Percentiles rank a stretch among this genome's conserved stretches.
Conservation (phyloP, 1,140 invertebrate species). For the Panagrolaimus sp. region DNA sequence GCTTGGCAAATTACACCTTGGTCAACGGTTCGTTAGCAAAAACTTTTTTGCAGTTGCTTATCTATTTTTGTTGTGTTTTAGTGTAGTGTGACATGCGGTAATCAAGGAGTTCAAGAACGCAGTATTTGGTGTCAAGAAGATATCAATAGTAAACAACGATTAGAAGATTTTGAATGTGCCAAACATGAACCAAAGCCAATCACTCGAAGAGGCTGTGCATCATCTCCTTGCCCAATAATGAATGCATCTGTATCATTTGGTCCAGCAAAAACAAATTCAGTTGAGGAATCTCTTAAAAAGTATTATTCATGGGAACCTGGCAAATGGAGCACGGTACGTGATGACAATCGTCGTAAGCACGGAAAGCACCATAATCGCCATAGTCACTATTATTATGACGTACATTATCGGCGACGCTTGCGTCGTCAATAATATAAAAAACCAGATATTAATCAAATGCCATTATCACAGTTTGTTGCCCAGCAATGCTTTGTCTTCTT, state of each 20-base stretch:
- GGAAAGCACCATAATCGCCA: background rate
- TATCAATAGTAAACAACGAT: conserved; percentile 21
- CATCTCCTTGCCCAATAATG: background rate
- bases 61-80: conserved; percentile 32
- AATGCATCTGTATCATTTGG: background rate
- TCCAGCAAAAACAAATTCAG: conserved; percentile 14
- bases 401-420: background rate
- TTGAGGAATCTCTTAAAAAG: too few relatives aligned
- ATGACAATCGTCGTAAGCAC: background rate
- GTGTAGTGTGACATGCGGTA: conserved; percentile 54
- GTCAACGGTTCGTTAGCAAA: conserved; percentile 39
- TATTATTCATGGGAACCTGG: conserved; percentile 27
- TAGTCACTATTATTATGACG: conserved; percentile 5
- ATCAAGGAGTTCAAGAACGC: conserved; percentile 41
- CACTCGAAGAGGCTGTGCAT: conserved; percentile 30
- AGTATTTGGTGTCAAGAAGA: conserved; percentile 52
- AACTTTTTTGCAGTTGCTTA: background rate
- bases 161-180: conserved; percentile 42
- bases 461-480: too few relatives aligned
- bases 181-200: conserved; percentile 25
- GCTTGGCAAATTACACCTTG: conserved; percentile 51
- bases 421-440: too few relatives aligned
- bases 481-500: too few relatives aligned
- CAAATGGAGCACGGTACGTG: conserved; percentile 34
- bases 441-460: too few relatives aligned